Evolutionary conservation across 2,113 vertebrate genomes (phyloP).

Genomic region (Silurus glanis): DNA sequence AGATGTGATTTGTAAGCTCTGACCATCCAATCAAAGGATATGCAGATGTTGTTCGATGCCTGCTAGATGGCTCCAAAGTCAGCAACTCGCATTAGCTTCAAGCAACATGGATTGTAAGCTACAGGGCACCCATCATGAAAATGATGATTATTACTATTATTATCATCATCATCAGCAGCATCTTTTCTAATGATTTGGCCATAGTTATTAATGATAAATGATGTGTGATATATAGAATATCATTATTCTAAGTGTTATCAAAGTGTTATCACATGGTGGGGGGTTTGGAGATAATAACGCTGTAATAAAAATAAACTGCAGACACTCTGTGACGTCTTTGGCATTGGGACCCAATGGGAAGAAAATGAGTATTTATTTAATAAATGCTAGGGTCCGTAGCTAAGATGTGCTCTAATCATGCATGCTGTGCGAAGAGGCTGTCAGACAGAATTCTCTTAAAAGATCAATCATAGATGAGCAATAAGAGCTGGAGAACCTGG

Average conservation of each 20-base stretch:
- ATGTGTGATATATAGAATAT: no score
- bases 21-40: no score
- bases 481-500: slow-evolving; percentile 33
- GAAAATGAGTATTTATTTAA: neutral
- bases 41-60: no score
- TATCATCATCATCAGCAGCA: neutral
- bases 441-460: slow-evolving; percentile 14
- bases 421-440: slow-evolving; percentile 1
- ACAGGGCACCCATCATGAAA: neutral
- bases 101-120: no score
- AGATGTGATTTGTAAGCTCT: no score
- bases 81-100: no score
- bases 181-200: neutral
- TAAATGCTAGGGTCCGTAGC: slow-evolving; percentile 39
- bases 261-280: neutral
- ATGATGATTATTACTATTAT: neutral
- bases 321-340: neutral
- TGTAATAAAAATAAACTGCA: neutral
- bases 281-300: neutral
- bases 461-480: slow-evolving; percentile 54
- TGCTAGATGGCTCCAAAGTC: no score
- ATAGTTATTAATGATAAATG: neutral
- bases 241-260: neutral
- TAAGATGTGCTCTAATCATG: slow-evolving; percentile 36
- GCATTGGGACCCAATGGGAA: neutral